A percentile compares a stretch with the other conserved stretches of the same genome.
phyloP scores from a whole-genome alignment of 2,797 vertebrate species.

The Myiothlypis coronata region DNA sequence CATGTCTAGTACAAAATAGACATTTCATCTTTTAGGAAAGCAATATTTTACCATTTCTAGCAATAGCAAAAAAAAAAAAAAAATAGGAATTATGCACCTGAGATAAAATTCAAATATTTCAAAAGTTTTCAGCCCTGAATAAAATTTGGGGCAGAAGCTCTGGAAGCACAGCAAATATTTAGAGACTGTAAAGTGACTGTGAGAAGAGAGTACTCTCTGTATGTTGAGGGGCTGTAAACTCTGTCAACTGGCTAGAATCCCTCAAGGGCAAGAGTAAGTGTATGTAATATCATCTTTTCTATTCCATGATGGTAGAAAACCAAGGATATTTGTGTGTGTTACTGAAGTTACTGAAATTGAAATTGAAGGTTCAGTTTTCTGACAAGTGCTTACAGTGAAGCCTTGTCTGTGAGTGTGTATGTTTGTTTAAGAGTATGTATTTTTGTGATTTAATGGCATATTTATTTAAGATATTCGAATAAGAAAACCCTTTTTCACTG shows the following conservation, averaged over 20 bases:
- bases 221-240: neutral
- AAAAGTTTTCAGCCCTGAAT: neutral
- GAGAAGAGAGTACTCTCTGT: neutral
- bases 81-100: neutral
- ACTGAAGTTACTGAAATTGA: neutral
- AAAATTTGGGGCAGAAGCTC: neutral
- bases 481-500: neutral
- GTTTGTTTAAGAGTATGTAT: neutral
- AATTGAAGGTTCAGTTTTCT: neutral
- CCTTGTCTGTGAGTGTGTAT: neutral
- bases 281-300: neutral
- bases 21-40: neutral
- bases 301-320: neutral
- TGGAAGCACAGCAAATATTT: neutral
- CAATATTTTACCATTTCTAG: neutral
- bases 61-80: neutral
- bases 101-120: neutral
- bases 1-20: neutral
- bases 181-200: neutral
- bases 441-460: neutral
- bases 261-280: neutral
- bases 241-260: neutral
- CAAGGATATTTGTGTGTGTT: accelerated
- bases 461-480: neutral
- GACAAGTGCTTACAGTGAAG: neutral